A percentile compares a stretch with the other conserved stretches of the same genome.
Conservation (phyloP, 35 echinoderm and acorn worm species). For the Heliocidaris tuberculata region DNA sequence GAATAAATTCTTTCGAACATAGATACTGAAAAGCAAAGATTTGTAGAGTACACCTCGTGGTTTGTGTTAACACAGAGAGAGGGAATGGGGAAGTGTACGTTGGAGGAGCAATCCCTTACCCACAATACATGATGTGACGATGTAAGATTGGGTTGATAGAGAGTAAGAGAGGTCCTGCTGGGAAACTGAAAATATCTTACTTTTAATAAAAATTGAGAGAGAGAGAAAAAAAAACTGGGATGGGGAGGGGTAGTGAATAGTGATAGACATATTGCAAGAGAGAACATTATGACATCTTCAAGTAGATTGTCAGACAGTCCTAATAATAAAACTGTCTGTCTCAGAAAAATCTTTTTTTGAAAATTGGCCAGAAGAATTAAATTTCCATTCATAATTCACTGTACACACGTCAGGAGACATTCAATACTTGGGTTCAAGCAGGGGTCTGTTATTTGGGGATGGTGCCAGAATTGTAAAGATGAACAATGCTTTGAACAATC, state of each 20-base stretch:
- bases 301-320: neutral
- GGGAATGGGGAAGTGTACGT: neutral
- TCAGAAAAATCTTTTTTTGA: neutral
- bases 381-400: conserved; percentile 4
- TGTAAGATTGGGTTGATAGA: neutral
- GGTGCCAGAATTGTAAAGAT: neutral
- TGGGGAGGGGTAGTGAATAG: neutral
- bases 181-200: neutral
- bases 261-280: neutral
- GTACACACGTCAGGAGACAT: neutral
- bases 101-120: neutral
- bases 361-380: neutral
- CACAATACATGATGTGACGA: neutral
- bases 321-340: neutral
- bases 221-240: neutral
- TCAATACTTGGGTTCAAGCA: neutral
- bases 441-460: neutral
- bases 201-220: neutral
- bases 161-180: neutral
- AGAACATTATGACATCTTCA: neutral
- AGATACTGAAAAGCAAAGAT: neutral
- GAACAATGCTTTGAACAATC: neutral
- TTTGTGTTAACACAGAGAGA: neutral
- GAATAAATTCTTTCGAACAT: neutral
- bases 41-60: neutral